Percentiles rank a stretch among this genome's conserved stretches.
Evolutionary conservation across 2,113 vertebrate genomes (phyloP).

Genomic region (Aplodontia rufa): DNA sequence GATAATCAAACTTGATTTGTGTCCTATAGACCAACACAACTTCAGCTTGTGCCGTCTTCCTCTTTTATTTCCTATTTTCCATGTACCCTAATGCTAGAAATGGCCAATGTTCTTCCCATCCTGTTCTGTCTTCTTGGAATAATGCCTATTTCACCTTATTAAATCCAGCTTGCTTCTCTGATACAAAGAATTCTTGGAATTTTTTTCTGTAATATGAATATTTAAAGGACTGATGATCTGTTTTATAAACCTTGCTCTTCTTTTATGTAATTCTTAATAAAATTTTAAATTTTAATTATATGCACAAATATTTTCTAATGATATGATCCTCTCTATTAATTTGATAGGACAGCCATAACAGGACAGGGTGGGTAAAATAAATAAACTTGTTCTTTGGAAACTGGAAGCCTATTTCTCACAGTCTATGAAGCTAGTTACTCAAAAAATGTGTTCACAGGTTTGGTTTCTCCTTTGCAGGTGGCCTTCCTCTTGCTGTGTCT

Average conservation of each 20-base stretch:
- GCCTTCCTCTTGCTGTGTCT: neutral
- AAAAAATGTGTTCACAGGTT: neutral
- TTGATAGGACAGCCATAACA: neutral
- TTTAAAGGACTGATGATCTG: neutral
- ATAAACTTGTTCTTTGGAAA: neutral
- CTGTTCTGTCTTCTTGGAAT: neutral
- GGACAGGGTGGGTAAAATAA: neutral
- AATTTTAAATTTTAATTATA: neutral
- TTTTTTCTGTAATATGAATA: neutral
- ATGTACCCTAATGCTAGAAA: neutral
- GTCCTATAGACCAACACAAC: neutral
- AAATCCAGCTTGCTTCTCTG: neutral
- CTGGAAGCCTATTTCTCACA: neutral
- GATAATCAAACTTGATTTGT: neutral
- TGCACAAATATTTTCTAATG: neutral
- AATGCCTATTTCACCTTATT: neutral
- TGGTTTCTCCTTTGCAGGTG: neutral
- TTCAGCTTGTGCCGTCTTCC: neutral
- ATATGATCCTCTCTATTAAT: neutral
- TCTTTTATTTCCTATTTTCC: neutral
- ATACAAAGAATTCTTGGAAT: neutral
- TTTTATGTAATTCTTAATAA: neutral
- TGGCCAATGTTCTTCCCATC: neutral
- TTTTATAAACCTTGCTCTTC: neutral
- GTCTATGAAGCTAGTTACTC: neutral